Conservation (phyloP, 2,113 vertebrate species). For the Lucifuga dentata region DNA sequence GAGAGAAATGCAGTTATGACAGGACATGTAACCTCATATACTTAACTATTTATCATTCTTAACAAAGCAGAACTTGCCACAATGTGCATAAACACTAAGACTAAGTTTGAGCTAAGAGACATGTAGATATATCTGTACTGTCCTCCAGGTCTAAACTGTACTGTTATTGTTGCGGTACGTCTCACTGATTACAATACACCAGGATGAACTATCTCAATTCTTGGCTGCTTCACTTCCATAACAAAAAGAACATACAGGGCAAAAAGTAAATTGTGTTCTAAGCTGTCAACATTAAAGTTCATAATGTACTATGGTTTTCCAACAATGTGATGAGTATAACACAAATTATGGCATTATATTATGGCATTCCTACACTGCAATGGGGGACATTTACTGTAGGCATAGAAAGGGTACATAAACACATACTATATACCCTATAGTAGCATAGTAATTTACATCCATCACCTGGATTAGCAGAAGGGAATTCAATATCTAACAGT, state of each 20-base stretch:
- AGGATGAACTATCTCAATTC: constrained; percentile 16
- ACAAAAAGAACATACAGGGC: constrained; percentile 1
- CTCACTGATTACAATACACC: constrained; percentile 27
- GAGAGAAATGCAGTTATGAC: constrained; percentile 43
- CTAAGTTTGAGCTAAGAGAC: constrained; percentile 50
- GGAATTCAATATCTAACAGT: too few relatives aligned
- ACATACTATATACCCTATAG: not conserved
- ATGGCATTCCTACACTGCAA: not conserved
- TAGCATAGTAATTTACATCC: too few relatives aligned
- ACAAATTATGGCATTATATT: not conserved
- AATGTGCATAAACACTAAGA: constrained; percentile 60
- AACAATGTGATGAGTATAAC: constrained; percentile 1
- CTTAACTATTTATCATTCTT: constrained; percentile 51
- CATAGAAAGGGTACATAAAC: not conserved
- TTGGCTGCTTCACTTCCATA: constrained; percentile 31
- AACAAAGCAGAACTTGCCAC: constrained; percentile 66
- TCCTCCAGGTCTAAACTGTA: constrained; percentile 15
- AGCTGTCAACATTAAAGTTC: constrained; percentile 8
- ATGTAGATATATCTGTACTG: constrained; percentile 37
- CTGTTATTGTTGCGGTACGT: constrained; percentile 31
- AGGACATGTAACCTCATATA: constrained; percentile 53
- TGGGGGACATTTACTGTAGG: not conserved
- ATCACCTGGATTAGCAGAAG: too few relatives aligned
- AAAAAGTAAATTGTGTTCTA: constrained; percentile 15
- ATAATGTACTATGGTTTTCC: not conserved